phyloP scores from a whole-genome alignment of 2,113 vertebrate genomes.

The Seriola quinqueradiata region DNA sequence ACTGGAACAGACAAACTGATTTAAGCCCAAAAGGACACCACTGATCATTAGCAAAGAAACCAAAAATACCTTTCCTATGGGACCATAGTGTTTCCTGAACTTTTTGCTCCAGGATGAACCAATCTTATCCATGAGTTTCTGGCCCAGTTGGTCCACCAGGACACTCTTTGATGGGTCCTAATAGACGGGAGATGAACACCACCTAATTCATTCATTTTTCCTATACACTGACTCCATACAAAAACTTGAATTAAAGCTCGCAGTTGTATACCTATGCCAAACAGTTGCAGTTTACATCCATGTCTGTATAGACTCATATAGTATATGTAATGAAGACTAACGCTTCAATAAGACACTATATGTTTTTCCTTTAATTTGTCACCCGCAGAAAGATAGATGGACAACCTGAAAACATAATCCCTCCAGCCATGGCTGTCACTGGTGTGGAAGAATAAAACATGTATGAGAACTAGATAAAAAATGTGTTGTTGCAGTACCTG shows the following conservation, averaged over 20 bases:
- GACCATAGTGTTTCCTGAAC: slow-evolving; percentile 90
- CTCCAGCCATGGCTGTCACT: no score
- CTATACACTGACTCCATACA: neutral
- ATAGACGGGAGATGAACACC: slow-evolving; percentile 20
- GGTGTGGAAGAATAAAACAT: neutral
- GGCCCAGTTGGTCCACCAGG: slow-evolving; percentile 90
- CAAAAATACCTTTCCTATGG: slow-evolving; percentile 89
- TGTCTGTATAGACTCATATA: no score
- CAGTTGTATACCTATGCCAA: no score
- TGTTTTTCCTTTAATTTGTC: no score
- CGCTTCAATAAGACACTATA: no score
- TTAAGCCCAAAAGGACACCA: neutral
- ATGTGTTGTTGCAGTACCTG: slow-evolving; percentile 84
- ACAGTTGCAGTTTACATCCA: no score
- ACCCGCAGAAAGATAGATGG: no score
- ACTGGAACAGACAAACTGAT: neutral
- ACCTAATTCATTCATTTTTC: neutral
- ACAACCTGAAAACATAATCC: no score
- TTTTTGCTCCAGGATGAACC: slow-evolving; percentile 95
- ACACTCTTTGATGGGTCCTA: slow-evolving; percentile 82
- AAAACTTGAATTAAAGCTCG: no score
- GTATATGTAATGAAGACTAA: no score
- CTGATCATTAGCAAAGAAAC: neutral
- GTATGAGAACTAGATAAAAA: neutral
- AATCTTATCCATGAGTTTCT: slow-evolving; percentile 91